A percentile compares a stretch with the other conserved stretches of the same genome.
phyloP scores from a whole-genome alignment of 2,797 vertebrate species.

The Typhlichthys eigenmanni region DNA sequence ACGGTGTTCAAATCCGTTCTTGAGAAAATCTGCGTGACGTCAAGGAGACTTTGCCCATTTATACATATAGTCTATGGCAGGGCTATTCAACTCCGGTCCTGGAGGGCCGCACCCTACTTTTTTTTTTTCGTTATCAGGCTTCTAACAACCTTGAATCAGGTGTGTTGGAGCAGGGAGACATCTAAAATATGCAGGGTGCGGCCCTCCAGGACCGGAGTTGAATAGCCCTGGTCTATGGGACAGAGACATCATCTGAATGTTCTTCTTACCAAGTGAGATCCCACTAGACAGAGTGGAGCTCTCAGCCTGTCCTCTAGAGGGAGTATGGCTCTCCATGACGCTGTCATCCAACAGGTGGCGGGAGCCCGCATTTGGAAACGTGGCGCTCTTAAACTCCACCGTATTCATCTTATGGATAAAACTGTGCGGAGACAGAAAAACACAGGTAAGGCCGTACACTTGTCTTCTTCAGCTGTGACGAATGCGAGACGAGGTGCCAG shows the following conservation, averaged over 20 bases:
- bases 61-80: too few species aligned
- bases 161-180: too few species aligned
- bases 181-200: too few species aligned
- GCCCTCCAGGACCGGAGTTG: too few species aligned
- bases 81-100: too few species aligned
- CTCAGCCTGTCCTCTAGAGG: constrained; percentile 90
- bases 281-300: constrained; percentile 97
- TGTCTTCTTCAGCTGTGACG: not conserved
- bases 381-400: constrained; percentile 95
- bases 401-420: constrained; percentile 99
- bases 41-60: too few species aligned
- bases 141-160: too few species aligned
- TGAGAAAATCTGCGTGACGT: too few species aligned
- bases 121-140: too few species aligned
- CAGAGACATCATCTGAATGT: not conserved
- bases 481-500: not conserved
- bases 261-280: constrained; percentile 90
- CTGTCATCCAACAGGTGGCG: constrained; percentile 96
- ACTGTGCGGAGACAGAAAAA: constrained; percentile 63
- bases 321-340: constrained; percentile 94
- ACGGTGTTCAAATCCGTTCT: too few species aligned
- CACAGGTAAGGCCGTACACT: not conserved
- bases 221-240: too few species aligned
- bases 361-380: constrained; percentile 95
- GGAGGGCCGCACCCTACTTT: too few species aligned